phyloP scores from a whole-genome alignment of 2,888 invertebrate species.

The Agrochola lota region DNA sequence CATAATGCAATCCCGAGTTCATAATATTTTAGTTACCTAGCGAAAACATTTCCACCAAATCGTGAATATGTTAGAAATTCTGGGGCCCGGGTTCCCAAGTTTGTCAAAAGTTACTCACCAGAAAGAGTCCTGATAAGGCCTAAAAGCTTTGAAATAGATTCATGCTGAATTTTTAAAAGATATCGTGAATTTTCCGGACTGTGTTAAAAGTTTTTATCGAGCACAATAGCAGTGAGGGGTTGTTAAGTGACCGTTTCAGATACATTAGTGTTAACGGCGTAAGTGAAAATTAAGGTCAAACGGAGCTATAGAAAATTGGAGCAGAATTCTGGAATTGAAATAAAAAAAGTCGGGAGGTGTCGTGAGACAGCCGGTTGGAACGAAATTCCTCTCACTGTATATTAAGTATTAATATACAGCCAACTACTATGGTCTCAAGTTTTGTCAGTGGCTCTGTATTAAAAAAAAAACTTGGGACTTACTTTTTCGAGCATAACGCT shows the following conservation, averaged over 20 bases:
- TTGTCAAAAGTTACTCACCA: constrained; percentile 14
- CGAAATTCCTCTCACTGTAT: no score
- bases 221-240: neutral
- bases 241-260: constrained; percentile 11
- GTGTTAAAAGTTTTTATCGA: constrained; percentile 17
- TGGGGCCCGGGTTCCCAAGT: neutral
- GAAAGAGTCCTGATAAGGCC: constrained; percentile 22
- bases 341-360: no score
- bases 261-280: neutral
- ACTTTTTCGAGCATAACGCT: no score
- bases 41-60: neutral
- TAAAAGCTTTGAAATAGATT: constrained; percentile 43
- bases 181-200: neutral
- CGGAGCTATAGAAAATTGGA: neutral
- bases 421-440: no score
- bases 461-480: no score
- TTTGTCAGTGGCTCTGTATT: no score
- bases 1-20: neutral
- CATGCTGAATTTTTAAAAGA: constrained; percentile 8
- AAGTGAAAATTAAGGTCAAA: neutral
- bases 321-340: neutral
- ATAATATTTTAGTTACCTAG: neutral
- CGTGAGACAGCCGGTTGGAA: no score
- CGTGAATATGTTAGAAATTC: neutral
- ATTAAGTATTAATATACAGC: no score